phyloP scores from a whole-genome alignment of 30 jellyfish, hydroid and myxozoan genomes.

The Hydractinia echinata region DNA sequence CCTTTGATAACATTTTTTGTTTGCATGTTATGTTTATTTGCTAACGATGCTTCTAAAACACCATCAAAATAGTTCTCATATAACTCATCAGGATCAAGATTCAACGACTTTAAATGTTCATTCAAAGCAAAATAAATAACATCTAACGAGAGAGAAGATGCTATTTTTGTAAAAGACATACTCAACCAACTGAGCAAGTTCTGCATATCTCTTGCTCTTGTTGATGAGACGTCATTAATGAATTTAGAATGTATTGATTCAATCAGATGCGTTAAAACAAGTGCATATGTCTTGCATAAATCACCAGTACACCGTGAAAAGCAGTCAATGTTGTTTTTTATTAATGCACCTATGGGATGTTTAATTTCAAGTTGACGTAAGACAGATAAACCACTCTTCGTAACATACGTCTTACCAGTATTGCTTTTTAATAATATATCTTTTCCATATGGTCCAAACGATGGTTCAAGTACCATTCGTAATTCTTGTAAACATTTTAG shows the following conservation, averaged over 20 bases:
- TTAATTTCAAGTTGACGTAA: slow-evolving; percentile 19
- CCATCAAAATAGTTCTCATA: background rate
- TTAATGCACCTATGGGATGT: slow-evolving; percentile 28
- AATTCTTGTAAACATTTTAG: background rate
- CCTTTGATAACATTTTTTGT: background rate
- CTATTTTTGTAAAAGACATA: too few relatives aligned
- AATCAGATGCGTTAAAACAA: background rate
- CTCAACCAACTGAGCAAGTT: too few relatives aligned
- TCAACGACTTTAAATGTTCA: too few relatives aligned
- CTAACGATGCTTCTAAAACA: background rate
- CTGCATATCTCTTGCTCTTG: too few relatives aligned
- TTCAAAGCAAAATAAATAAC: too few relatives aligned
- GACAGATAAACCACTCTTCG: slow-evolving; percentile 25
- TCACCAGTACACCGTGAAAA: slow-evolving; percentile 2
- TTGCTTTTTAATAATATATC: slow-evolving; percentile 21
- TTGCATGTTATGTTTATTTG: background rate
- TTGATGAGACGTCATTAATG: background rate
- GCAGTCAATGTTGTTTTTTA: background rate
- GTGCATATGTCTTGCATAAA: slow-evolving; percentile 4
- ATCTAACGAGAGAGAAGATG: too few relatives aligned
- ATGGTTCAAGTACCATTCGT: slow-evolving; percentile 13
- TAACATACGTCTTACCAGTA: slow-evolving; percentile 22
- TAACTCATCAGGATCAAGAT: too few relatives aligned
- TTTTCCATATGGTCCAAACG: slow-evolving; percentile 42
- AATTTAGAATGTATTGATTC: background rate